phyloP scores from a whole-genome alignment of 92 coral and sea anemone species.

The Plumapathes pennacea region DNA sequence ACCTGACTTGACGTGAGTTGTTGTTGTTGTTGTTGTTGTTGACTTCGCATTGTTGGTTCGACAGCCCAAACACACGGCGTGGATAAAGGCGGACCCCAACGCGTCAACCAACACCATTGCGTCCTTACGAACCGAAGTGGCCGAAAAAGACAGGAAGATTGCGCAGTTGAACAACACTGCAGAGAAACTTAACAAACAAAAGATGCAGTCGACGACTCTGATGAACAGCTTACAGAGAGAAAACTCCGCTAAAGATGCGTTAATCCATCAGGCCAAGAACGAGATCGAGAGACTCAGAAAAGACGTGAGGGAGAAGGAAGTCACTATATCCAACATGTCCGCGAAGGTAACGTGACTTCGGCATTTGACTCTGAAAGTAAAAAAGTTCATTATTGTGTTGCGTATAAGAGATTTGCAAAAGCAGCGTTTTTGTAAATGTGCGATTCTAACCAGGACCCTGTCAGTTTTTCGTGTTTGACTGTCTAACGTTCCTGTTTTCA shows the following conservation, averaged over 20 bases:
- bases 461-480: background rate
- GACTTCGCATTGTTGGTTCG: no score
- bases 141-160: constrained; percentile 77
- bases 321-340: constrained; percentile 68
- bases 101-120: constrained; percentile 78
- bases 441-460: background rate
- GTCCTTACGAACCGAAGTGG: constrained; percentile 75
- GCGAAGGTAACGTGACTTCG: constrained; percentile 52
- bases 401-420: no score
- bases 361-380: no score
- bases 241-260: constrained; percentile 85
- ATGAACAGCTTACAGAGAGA: constrained; percentile 88
- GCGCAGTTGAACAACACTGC: constrained; percentile 69
- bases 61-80: constrained; percentile 36
- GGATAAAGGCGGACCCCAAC: constrained; percentile 59
- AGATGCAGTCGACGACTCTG: constrained; percentile 71
- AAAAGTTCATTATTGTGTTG: no score
- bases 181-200: constrained; percentile 78
- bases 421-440: background rate
- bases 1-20: no score
- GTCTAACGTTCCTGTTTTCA: background rate
- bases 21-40: no score
- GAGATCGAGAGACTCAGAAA: constrained; percentile 80
- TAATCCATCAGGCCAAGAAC: constrained; percentile 74
- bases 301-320: constrained; percentile 80